A percentile compares a stretch with the other conserved stretches of the same genome.
phyloP scores from a whole-genome alignment of 2,888 invertebrate species.

The Leptinotarsa haldemani region DNA sequence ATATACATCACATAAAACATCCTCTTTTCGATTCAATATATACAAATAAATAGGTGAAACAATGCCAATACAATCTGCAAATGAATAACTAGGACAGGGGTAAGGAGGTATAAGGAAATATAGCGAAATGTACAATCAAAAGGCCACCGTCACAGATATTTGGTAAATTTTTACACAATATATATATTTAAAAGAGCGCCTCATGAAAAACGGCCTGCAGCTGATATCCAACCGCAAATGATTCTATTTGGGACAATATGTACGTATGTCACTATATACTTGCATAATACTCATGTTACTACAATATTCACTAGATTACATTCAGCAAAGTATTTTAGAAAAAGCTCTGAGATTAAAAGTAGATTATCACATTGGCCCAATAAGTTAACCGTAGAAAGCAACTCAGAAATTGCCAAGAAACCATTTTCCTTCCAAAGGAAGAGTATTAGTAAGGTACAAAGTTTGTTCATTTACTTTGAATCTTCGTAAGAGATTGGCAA shows the following conservation, averaged over 20 bases:
- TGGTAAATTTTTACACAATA: conserved; percentile 44
- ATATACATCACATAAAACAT: conserved; percentile 61
- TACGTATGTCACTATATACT: conserved; percentile 25
- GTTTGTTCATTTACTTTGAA: not conserved
- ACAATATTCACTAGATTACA: conserved; percentile 35
- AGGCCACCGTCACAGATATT: conserved; percentile 52
- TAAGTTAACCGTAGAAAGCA: conserved; percentile 21
- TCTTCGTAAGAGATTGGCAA: not conserved
- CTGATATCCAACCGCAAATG: not conserved
- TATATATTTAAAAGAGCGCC: conserved; percentile 8
- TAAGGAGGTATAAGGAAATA: conserved; percentile 23
- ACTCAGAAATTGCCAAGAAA: conserved; percentile 25
- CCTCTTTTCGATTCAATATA: conserved; percentile 54
- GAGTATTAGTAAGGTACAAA: conserved; percentile 21
- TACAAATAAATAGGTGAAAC: conserved; percentile 57
- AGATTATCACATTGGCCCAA: conserved; percentile 38
- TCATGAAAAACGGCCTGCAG: not conserved
- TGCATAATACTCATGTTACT: conserved; percentile 30
- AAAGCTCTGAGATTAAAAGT: conserved; percentile 36
- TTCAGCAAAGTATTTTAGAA: conserved; percentile 36
- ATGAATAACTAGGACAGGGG: conserved; percentile 29
- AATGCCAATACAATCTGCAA: conserved; percentile 40
- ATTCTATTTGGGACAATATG: not conserved
- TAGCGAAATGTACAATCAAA: conserved; percentile 47
- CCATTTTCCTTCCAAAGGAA: conserved; percentile 19